These are phyloP conservation scores for Pseudochaenichthys georgianus DNA, from an alignment of 2,797 vertebrate genomes.

Conservation along the genomic window DNA sequence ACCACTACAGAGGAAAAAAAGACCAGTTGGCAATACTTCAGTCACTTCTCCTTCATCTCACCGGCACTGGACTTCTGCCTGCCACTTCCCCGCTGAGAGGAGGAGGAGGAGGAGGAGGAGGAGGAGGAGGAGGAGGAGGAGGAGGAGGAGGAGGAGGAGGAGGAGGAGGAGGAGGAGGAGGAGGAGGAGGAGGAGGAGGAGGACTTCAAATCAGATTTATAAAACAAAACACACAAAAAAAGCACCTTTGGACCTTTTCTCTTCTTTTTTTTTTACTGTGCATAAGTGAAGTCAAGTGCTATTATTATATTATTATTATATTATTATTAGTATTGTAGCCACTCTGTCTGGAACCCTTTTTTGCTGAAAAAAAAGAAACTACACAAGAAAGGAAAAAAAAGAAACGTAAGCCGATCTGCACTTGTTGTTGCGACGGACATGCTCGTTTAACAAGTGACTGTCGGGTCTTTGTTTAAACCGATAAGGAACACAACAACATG, in stretches of 20 bases:
- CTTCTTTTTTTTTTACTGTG: conserved; percentile 69
- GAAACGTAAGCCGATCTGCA: conserved; percentile 67
- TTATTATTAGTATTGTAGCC: conserved; percentile 69
- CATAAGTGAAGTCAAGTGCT: conserved; percentile 81
- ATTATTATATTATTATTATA: conserved; percentile 65
- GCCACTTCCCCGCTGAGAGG: conserved; percentile 64
- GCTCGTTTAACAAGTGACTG: conserved; percentile 75
- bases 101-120: background rate
- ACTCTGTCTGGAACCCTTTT: conserved; percentile 76
- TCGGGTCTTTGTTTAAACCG: conserved; percentile 61
- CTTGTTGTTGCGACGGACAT: conserved; percentile 73
- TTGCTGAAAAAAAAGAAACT: conserved; percentile 52
- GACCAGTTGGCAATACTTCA: conserved; percentile 78
- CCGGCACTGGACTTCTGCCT: conserved; percentile 72
- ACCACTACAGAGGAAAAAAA: conserved; percentile 66
- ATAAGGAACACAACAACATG: conserved; percentile 63
- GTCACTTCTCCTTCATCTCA: conserved; percentile 72
- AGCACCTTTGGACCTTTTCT: conserved; percentile 71
- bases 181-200: conserved; percentile 39
- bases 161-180: conserved; percentile 27
- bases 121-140: too few species aligned
- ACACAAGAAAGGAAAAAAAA: conserved; percentile 17
- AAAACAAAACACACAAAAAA: conserved; percentile 59
- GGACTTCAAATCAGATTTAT: conserved; percentile 73
- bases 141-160: too few species aligned